Base-by-base conservation (phyloP, 2,113 vertebrate species). In the Phyllopteryx taeniolatus region DNA sequence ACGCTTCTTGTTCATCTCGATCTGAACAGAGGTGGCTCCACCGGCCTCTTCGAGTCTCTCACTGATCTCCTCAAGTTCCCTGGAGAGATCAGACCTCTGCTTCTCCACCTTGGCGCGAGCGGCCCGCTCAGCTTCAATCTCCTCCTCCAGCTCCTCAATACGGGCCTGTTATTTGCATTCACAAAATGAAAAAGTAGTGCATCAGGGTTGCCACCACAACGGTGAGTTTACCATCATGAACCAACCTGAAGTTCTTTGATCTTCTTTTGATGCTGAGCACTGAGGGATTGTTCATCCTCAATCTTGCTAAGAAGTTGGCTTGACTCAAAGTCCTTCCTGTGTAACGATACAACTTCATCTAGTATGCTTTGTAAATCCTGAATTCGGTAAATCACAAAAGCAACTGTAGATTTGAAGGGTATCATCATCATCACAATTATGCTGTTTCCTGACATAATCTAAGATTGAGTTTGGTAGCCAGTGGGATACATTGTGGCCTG, bases 1-100 rank as follows among this genome's bases (percentile, higher is more conserved):
- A 0, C 96, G 90, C 84, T 96, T 98, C 88, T 98, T 98, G 91
- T 94, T 98, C 95, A 97, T 93, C 70, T 98, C 95, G 0, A 96
- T 82, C 89, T 98, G 96, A 86, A 79, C 94, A 0, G 95, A 20
- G 0, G 96, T 96, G 0, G 94, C 95, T 0, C 96, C 96, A 0
- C 95, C 96, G 0, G 96, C 95, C 80, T 98, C 96, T 49, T 98
- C 96, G 7, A 98, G 93, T 0, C 91, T 64, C 91, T 93, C 87
- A 78, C 94, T 44, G 92, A 95, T 96, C 90, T 96, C 95, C 70
- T 96, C 95, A 73, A 95, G 92, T 83, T 98, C 96, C 80, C 94
- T 91, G 1, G 94, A 93, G 27, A 96, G 93, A 63, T 95, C 94
- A 62, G 93, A 82, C 73, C 95, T 88, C 72, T 94, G 92, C 83